Conservation (phyloP, 2,888 invertebrate genomes). For the Sympetrum striolatum region DNA sequence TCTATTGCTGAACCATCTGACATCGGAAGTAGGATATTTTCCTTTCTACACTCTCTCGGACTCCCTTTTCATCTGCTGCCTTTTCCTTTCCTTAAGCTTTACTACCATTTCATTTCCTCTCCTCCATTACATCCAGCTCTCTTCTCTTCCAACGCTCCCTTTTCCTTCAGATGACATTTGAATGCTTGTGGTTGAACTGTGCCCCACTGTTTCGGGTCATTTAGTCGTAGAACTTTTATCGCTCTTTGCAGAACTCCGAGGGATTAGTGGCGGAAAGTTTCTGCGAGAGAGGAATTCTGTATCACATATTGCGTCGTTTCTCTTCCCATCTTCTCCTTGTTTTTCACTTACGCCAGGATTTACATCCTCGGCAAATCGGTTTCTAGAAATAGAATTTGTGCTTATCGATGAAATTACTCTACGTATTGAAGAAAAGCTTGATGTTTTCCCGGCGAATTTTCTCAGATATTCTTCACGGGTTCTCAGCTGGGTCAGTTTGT, state of each 20-base stretch:
- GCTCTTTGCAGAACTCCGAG: slow-evolving; percentile 19
- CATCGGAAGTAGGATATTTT: neutral
- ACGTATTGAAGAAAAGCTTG: neutral
- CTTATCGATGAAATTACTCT: neutral
- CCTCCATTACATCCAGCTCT: neutral
- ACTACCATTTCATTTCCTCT: neutral
- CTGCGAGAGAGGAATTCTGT: neutral
- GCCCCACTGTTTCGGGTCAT: slow-evolving; percentile 7
- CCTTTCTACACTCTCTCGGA: neutral
- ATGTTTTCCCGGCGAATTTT: neutral
- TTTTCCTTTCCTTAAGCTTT: neutral
- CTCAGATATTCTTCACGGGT: neutral
- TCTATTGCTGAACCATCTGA: too few species aligned
- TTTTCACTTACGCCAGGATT: neutral
- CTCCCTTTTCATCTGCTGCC: neutral
- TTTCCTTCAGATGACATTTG: neutral
- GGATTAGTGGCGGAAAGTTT: slow-evolving; percentile 28
- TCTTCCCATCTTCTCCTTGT: neutral
- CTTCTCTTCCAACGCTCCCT: neutral
- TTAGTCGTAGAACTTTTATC: slow-evolving; percentile 32
- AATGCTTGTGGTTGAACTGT: neutral
- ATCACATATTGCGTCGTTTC: slow-evolving; percentile 10
- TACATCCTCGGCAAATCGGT: neutral
- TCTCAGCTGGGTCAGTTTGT: too few species aligned
- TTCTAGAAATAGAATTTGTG: neutral